Conservation (phyloP, 2,797 vertebrate species). For the Lepus oiostolus region DNA sequence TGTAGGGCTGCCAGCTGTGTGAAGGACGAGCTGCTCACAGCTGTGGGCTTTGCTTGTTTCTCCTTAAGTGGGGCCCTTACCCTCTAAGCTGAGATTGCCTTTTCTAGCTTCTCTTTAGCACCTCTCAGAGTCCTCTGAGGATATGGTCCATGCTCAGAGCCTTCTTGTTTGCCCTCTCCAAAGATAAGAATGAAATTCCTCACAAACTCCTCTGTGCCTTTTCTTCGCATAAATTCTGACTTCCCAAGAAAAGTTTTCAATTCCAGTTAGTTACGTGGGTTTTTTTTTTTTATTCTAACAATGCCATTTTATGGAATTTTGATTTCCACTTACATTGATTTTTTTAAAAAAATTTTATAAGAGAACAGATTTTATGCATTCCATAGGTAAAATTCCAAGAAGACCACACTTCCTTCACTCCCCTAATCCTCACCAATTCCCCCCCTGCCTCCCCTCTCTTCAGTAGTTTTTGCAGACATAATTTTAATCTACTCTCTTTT, state of each 20-base stretch:
- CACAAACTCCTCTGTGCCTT: background rate
- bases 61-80: background rate
- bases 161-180: background rate
- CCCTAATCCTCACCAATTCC: background rate
- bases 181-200: background rate
- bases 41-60: background rate
- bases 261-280: background rate
- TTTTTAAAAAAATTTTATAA: background rate
- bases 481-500: too few species aligned
- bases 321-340: background rate
- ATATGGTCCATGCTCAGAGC: rapidly evolving
- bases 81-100: background rate
- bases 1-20: background rate
- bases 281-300: background rate
- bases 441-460: too few species aligned
- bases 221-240: background rate
- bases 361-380: too few species aligned
- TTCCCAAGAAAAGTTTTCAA: background rate
- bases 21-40: background rate
- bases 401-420: background rate
- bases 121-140: background rate
- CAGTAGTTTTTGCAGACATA: too few species aligned
- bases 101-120: background rate
- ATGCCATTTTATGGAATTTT: background rate
- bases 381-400: too few species aligned